Conservation (phyloP, 2,113 vertebrate genomes). For the Rhodinocichla rosea region DNA sequence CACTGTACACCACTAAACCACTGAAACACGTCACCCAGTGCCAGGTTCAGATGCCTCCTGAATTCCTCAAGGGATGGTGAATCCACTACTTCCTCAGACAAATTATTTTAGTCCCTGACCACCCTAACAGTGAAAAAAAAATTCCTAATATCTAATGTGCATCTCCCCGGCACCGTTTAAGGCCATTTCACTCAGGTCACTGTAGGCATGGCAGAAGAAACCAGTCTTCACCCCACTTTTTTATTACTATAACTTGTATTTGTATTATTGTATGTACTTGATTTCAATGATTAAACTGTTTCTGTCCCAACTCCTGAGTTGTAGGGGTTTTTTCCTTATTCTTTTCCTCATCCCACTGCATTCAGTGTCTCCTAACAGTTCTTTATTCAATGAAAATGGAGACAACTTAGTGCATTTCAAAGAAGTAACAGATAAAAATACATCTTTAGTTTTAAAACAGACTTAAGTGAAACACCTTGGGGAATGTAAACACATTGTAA, state of each 20-base stretch:
- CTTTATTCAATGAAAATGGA: not conserved
- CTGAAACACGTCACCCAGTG: not conserved
- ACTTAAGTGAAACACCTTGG: not conserved
- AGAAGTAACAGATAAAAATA: not conserved
- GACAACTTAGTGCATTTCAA: not conserved
- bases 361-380: not conserved
- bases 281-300: not conserved
- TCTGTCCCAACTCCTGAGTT: not conserved
- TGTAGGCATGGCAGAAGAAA: not conserved
- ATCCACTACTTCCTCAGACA: not conserved
- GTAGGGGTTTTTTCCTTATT: not conserved
- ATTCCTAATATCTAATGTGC: not conserved
- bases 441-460: not conserved
- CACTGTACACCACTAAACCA: not conserved
- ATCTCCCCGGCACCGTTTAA: not conserved
- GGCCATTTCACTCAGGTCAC: not conserved
- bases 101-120: not conserved
- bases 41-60: not conserved
- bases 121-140: accelerated
- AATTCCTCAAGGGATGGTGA: not conserved
- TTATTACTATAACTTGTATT: not conserved
- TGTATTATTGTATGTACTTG: not conserved
- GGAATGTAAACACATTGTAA: not conserved
- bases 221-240: not conserved
- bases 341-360: not conserved